Evolutionary conservation across 2,113 vertebrate species (phyloP).

Genomic region (Amazona guildingii): DNA sequence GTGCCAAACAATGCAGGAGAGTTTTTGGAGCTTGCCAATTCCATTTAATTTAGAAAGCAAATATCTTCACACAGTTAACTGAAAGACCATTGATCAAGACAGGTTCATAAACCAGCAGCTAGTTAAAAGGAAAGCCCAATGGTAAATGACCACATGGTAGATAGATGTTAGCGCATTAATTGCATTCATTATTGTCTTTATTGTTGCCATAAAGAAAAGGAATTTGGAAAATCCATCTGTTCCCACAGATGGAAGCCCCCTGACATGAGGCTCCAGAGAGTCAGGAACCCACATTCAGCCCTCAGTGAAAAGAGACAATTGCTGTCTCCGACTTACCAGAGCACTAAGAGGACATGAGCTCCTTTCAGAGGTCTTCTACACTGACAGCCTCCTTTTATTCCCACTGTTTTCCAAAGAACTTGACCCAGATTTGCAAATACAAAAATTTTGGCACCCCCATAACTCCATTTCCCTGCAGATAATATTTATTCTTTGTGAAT

Average conservation of each 20-base stretch:
- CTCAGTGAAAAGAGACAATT: background rate
- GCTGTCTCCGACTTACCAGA: background rate
- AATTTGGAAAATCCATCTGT: slow-evolving; percentile 5
- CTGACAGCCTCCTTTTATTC: background rate
- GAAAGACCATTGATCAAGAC: slow-evolving; percentile 53
- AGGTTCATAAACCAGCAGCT: slow-evolving; percentile 47
- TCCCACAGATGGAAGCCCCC: background rate
- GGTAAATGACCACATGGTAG: slow-evolving; percentile 46
- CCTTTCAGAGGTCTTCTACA: background rate
- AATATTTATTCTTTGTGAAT: background rate
- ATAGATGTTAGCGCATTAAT: slow-evolving; percentile 16
- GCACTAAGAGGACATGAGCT: background rate
- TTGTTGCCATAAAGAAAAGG: slow-evolving; percentile 2
- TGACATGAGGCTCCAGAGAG: background rate
- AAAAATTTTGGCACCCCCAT: background rate
- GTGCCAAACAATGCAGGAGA: slow-evolving; percentile 28
- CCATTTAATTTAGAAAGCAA: slow-evolving; percentile 36
- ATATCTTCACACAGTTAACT: slow-evolving; percentile 45
- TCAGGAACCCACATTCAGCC: background rate
- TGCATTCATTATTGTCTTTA: slow-evolving; percentile 49
- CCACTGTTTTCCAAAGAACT: background rate
- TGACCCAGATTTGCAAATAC: background rate
- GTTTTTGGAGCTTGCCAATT: background rate
- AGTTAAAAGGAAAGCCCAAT: slow-evolving; percentile 55
- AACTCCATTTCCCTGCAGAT: background rate